These are phyloP conservation scores for Dendropsophus ebraccatus DNA, from an alignment of 2,113 vertebrate species.

Conservation along the genomic window DNA sequence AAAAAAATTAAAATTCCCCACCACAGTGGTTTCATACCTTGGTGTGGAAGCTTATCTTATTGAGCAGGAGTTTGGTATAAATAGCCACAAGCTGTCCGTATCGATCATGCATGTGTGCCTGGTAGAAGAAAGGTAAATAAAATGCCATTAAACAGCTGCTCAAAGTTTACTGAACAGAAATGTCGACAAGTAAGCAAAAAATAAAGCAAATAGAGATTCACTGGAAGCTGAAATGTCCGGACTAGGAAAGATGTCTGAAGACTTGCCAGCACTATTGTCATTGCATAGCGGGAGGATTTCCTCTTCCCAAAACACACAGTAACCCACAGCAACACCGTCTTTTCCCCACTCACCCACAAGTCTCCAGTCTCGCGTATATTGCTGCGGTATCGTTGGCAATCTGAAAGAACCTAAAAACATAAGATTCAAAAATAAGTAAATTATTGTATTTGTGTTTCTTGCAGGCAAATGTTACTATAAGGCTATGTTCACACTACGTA, in stretches of 20 bases:
- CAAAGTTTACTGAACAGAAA: neutral
- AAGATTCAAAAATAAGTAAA: neutral
- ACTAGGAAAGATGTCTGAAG: neutral
- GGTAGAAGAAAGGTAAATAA: conserved; percentile 52
- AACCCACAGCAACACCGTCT: neutral
- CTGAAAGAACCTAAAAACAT: conserved; percentile 84
- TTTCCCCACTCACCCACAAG: conserved; percentile 84
- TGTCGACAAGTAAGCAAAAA: neutral
- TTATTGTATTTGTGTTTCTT: too few species aligned
- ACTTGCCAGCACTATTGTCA: conserved; percentile 9
- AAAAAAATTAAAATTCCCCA: neutral
- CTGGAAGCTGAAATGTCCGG: neutral
- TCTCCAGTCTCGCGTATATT: conserved; percentile 86
- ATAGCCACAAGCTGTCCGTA: conserved; percentile 88
- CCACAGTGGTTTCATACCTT: conserved; percentile 76
- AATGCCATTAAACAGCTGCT: neutral
- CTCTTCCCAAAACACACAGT: neutral
- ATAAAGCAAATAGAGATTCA: neutral
- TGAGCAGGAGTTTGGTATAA: conserved; percentile 85
- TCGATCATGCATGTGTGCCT: conserved; percentile 87
- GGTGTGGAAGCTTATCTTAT: conserved; percentile 90
- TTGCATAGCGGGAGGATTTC: neutral
- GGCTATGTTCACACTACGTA: too few species aligned
- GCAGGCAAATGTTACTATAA: too few species aligned
- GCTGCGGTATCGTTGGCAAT: conserved; percentile 92